Base-by-base conservation (phyloP, 92 coral and sea anemone species). In the Bergia sp. region DNA sequence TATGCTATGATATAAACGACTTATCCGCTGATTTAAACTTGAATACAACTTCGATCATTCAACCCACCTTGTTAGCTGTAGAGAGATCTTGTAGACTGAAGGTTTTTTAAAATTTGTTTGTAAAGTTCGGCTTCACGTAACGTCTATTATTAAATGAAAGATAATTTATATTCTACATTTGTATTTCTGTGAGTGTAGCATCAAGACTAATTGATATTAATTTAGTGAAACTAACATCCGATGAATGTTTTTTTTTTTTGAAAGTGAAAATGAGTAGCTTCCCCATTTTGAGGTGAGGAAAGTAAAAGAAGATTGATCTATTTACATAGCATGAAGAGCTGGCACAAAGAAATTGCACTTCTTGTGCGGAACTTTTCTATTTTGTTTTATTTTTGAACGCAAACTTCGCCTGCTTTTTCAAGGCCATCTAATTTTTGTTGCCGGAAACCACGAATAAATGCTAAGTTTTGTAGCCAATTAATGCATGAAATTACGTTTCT, bases 61-160 rank as follows among this genome's bases (percentile, higher is more conserved):
- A 61, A 61, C 69, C 69, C 69, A 61, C 69, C 69, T 61, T 61
- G 69, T 61, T 61, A 61, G 69, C 20, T 61, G 69, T 53, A 53
- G 16, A 0, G 2, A 53, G 16, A 11, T 53, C 58, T 53, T 53
- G 58, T 10, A 11, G 58, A 61, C 69, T 61, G 29, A 61, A 18
- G 7, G 18, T 61, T 16, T 57, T 61, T 29, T 29, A 29, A 29
- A 13, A 61, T 61, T 53, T 53, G 20, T 23, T 61, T 3, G 69
- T 61, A 18, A 23, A 61, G 69, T 20, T 61, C 69, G 29, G n/a
- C 69, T 18, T 12, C 69, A 16, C 8, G 23, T 61, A 61, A 61
- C 69, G 4, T 61, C 69, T 61, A 61, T 21, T 23, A 21, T 61
- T 5, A 20, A 61, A 12, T 61, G 69, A 61, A 18, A 61, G 69